Evolutionary conservation across 2,113 vertebrate species (phyloP).

Genomic region (Menidia beryllina): DNA sequence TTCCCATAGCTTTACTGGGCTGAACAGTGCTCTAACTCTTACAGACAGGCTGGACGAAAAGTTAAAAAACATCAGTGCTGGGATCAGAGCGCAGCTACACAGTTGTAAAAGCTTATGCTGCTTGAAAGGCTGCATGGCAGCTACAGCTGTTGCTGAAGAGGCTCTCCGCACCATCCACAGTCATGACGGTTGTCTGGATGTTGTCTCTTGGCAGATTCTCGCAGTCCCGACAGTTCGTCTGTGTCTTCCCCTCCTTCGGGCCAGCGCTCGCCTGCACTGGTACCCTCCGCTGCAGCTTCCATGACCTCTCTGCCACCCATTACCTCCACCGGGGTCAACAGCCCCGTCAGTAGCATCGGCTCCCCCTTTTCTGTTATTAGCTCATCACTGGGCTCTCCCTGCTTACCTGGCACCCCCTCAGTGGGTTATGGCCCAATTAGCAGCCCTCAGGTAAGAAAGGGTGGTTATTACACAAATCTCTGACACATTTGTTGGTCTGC

Average conservation of each 20-base stretch:
- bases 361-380: slow-evolving; percentile 93
- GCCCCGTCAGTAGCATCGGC: slow-evolving; percentile 87
- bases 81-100: background rate
- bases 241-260: slow-evolving; percentile 85
- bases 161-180: background rate
- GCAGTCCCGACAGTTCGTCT: slow-evolving; percentile 92
- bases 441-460: slow-evolving; percentile 87
- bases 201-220: slow-evolving; percentile 81
- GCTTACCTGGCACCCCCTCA: slow-evolving; percentile 89
- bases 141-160: too few relatives aligned
- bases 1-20: background rate
- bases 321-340: slow-evolving; percentile 80
- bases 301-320: slow-evolving; percentile 83
- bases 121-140: background rate
- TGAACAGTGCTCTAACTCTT: background rate
- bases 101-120: background rate
- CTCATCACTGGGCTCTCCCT: slow-evolving; percentile 91
- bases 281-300: slow-evolving; percentile 79
- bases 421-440: slow-evolving; percentile 92
- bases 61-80: background rate
- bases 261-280: slow-evolving; percentile 80
- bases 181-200: background rate
- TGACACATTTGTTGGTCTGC: background rate
- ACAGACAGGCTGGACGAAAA: background rate
- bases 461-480: background rate